These are phyloP conservation scores for Lepidurus couesii DNA, from an alignment of 1,140 invertebrate species.

Conservation along the genomic window DNA sequence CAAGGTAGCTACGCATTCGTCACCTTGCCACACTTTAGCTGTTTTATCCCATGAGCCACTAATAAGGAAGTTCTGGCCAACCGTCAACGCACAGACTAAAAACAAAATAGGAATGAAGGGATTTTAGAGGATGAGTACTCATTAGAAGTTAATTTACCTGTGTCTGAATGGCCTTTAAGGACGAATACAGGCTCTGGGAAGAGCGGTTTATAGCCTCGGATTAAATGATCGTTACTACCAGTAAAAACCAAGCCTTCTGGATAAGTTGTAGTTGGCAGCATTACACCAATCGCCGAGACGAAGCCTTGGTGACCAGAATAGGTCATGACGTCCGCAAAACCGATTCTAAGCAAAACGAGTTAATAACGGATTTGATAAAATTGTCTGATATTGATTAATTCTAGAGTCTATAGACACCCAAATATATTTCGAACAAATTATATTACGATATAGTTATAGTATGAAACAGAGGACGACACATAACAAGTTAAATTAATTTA, in stretches of 20 bases:
- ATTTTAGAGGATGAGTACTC: slow-evolving; percentile 22
- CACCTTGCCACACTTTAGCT: slow-evolving; percentile 68
- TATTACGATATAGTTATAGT: too few relatives aligned
- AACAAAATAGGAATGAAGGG: slow-evolving; percentile 37
- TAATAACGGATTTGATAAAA: slow-evolving; percentile 8
- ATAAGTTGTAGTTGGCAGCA: slow-evolving; percentile 60
- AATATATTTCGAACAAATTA: too few relatives aligned
- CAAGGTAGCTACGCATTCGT: slow-evolving; percentile 53
- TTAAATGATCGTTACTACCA: slow-evolving; percentile 79
- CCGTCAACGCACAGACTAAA: slow-evolving; percentile 59
- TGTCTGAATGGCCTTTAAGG: slow-evolving; percentile 72
- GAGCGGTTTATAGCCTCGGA: slow-evolving; percentile 62
- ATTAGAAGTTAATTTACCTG: slow-evolving; percentile 48
- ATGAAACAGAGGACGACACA: too few relatives aligned
- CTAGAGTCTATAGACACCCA: too few relatives aligned
- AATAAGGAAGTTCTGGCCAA: slow-evolving; percentile 54
- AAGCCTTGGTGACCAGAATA: slow-evolving; percentile 79
- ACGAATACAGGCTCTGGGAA: slow-evolving; percentile 54
- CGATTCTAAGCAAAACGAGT: slow-evolving; percentile 43
- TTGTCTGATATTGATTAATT: background rate
- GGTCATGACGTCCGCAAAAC: slow-evolving; percentile 54
- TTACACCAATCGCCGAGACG: slow-evolving; percentile 68
- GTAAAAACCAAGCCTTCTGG: slow-evolving; percentile 75
- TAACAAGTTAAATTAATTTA: too few relatives aligned
- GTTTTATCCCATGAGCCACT: slow-evolving; percentile 89